Evolutionary conservation across 2,113 vertebrate genomes (phyloP), one percentile per base, ranked within the genome.

Genomic region (Cricetomys ansorgei): DNA sequence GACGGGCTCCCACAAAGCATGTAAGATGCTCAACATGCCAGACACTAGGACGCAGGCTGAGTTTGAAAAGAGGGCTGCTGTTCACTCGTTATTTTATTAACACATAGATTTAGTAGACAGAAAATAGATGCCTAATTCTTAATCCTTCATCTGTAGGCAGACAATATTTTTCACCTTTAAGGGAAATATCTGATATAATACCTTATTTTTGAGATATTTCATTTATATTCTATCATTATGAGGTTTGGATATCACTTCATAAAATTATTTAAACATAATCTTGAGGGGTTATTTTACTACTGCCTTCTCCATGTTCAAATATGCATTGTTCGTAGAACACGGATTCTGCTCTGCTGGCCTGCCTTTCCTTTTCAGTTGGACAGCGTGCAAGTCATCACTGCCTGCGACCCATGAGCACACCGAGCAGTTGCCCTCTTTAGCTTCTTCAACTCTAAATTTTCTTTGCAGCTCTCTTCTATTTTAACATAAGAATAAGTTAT

Each of bases 131-230:
- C n/a, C 27, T 48, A 79, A 23, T 59, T 86, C 40, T 7, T 23
- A 53, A 27, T 5, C 29, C 9, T 34, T 77, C 59, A 53, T 83
- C 50, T 76, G 50, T 53, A 62, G 8, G 13, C 21, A 7, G 25
- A 48, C 3, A 89, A 0, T n/a, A 40, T 40, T 62, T 62, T 92
- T 89, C 85, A 16, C 2, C 16, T 92, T 75, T 67, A 40, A 91
- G 81, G 11, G 23, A 72, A 96, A 94, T 12, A 72, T 7, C 25
- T 70, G 5, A 55, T 40, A 0, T 90, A 93, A 83, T 7, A 62
- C 4, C 23, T 62, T 89, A 45, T 89, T 96, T 94, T 89, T 87
- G 27, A 81, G 65, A 37, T 43, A 92, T 55, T 81, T 59, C 85
- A 62, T 40, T 81, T 59, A 64, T 8, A 64, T 96, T 34, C 67